phyloP scores from a whole-genome alignment of 2,797 vertebrate species.

The Macroramphosus scolopax region DNA sequence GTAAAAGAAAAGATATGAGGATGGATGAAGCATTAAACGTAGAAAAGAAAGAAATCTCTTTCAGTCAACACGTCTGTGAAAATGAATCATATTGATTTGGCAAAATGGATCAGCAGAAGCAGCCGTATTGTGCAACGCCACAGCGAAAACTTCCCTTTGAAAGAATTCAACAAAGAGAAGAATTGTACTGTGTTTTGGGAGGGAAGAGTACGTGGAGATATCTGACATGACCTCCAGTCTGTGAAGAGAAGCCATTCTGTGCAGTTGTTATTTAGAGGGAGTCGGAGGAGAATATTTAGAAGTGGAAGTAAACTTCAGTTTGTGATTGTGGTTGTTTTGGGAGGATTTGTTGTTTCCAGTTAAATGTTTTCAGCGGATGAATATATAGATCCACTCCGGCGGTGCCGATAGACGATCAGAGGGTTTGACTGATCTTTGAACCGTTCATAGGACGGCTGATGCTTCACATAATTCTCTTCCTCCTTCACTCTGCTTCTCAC shows the following conservation, averaged over 20 bases:
- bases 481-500: too few species aligned
- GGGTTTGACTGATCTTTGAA: too few species aligned
- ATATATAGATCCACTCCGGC: too few species aligned
- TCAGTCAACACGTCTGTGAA: constrained; percentile 32
- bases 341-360: too few species aligned
- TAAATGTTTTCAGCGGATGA: too few species aligned
- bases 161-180: constrained; percentile 39
- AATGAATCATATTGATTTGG: constrained; percentile 54
- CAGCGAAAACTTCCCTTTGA: constrained; percentile 25
- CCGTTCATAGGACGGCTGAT: too few species aligned
- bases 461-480: too few species aligned
- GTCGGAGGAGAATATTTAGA: not conserved
- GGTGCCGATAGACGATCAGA: too few species aligned
- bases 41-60: constrained; percentile 10
- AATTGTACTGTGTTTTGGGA: constrained; percentile 7
- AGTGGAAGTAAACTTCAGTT: not conserved
- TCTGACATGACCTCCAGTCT: constrained; percentile 33
- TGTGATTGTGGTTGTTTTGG: not conserved
- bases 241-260: constrained; percentile 21
- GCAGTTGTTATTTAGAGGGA: not conserved
- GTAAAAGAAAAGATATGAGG: constrained; percentile 29
- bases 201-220: constrained; percentile 23
- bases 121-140: constrained; percentile 3
- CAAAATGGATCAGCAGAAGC: constrained; percentile 28
- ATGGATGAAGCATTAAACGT: constrained; percentile 31